These are phyloP conservation scores for Melanophora roralis DNA, from an alignment of 2,888 invertebrate genomes.

Conservation along the genomic window DNA sequence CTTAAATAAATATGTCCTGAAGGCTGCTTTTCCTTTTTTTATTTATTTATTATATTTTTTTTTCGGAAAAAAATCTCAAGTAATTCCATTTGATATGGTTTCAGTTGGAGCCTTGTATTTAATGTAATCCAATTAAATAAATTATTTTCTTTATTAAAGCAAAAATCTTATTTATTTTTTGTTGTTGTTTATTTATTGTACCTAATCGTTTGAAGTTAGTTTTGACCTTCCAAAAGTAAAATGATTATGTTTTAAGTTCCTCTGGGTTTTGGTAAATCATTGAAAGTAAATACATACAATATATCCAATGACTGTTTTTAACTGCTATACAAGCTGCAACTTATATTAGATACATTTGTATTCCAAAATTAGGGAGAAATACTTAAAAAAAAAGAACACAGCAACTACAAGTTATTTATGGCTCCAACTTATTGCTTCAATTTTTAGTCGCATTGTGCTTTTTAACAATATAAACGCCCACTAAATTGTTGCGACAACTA, in stretches of 20 bases:
- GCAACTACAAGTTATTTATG: conserved; percentile 14
- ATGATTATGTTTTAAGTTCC: not conserved
- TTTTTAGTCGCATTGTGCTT: not conserved
- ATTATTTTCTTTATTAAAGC: not conserved
- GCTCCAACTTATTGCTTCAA: not conserved
- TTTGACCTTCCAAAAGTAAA: not conserved
- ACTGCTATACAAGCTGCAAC: not conserved
- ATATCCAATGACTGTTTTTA: not conserved
- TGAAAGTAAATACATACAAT: not conserved
- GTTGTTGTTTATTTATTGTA: not conserved
- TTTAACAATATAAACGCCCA: conserved; percentile 3
- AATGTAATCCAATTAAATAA: not conserved
- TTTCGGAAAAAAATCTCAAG: not conserved
- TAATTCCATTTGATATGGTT: no score
- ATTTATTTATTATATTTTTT: not conserved
- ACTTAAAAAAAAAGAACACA: not conserved
- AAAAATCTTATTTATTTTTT: not conserved
- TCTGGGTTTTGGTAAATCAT: not conserved
- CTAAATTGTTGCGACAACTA: not conserved
- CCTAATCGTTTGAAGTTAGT: not conserved
- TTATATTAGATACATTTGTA: not conserved
- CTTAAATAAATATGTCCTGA: no score
- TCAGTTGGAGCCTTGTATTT: no score
- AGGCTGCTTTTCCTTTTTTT: not conserved
- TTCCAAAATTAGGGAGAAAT: not conserved